Evolutionary conservation across 2,888 invertebrate species (phyloP).

Genomic region (Euplexia lucipara): DNA sequence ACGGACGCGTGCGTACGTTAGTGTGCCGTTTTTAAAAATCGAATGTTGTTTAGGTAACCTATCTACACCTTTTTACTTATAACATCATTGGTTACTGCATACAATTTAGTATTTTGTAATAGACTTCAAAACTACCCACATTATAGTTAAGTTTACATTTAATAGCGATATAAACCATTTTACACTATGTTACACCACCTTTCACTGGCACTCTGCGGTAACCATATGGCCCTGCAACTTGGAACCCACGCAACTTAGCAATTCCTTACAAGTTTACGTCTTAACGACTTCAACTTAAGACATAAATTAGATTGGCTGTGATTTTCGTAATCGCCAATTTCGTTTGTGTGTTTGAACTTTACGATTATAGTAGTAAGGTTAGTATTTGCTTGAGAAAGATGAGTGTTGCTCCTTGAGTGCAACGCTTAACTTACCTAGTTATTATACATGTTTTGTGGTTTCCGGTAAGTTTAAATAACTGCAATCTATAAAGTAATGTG

Average conservation of each 20-base stretch:
- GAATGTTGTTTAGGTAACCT: no score
- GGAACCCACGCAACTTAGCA: slow-evolving; percentile 31
- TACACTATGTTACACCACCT: slow-evolving; percentile 45
- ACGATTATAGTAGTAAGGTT: not conserved
- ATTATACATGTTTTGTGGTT: slow-evolving; percentile 41
- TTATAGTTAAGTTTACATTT: slow-evolving; percentile 30
- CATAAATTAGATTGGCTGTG: slow-evolving; percentile 26
- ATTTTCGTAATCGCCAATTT: slow-evolving; percentile 18
- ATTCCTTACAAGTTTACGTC: slow-evolving; percentile 16
- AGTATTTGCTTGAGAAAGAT: slow-evolving; percentile 15
- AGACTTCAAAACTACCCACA: slow-evolving; percentile 28
- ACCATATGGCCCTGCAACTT: slow-evolving; percentile 54
- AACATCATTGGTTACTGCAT: no score
- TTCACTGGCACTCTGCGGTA: slow-evolving; percentile 50
- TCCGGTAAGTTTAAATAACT: slow-evolving; percentile 29
- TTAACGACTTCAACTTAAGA: slow-evolving; percentile 21
- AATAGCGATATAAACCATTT: slow-evolving; percentile 45
- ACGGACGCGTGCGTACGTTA: no score
- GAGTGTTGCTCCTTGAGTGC: slow-evolving; percentile 8
- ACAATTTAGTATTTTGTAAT: no score
- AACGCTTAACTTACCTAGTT: slow-evolving; percentile 17
- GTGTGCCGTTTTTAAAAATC: no score
- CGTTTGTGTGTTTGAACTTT: slow-evolving; percentile 7
- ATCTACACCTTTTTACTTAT: no score
- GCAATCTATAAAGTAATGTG: slow-evolving; percentile 4